Evolutionary conservation across 2,113 vertebrate genomes (phyloP).

Genomic region (Strix aluco): DNA sequence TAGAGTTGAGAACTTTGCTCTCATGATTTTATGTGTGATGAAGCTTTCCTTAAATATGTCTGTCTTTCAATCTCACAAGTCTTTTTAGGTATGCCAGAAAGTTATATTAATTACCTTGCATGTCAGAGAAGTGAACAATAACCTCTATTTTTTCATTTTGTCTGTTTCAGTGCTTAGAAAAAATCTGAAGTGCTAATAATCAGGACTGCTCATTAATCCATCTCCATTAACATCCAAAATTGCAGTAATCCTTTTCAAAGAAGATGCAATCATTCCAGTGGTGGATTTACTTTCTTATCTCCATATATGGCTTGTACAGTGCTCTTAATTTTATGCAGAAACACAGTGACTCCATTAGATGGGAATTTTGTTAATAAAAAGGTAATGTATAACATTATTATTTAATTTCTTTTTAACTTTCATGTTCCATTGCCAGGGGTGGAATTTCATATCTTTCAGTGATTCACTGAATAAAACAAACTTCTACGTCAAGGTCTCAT

Average conservation of each 20-base stretch:
- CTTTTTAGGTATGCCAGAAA: not conserved
- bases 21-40: not conserved
- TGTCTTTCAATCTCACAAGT: not conserved
- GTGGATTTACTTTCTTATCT: constrained; percentile 26
- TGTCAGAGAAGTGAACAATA: not conserved
- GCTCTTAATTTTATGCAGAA: constrained; percentile 54
- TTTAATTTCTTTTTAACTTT: constrained; percentile 61
- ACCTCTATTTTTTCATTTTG: not conserved
- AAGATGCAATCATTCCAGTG: not conserved
- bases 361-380: constrained; percentile 52
- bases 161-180: not conserved
- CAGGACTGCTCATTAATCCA: constrained; percentile 1
- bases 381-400: constrained; percentile 52
- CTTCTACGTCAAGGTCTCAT: constrained; percentile 82
- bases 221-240: constrained; percentile 25
- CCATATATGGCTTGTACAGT: constrained; percentile 22
- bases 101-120: not conserved
- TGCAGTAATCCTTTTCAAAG: constrained; percentile 27
- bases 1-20: not conserved
- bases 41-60: not conserved
- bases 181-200: not conserved
- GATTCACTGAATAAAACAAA: constrained; percentile 80
- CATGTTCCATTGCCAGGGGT: constrained; percentile 38
- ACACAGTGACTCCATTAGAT: constrained; percentile 30
- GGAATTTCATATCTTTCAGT: constrained; percentile 54